Base-by-base conservation (phyloP, 2,888 invertebrate species). In the Pseudococcus jackbeardsleyi region DNA sequence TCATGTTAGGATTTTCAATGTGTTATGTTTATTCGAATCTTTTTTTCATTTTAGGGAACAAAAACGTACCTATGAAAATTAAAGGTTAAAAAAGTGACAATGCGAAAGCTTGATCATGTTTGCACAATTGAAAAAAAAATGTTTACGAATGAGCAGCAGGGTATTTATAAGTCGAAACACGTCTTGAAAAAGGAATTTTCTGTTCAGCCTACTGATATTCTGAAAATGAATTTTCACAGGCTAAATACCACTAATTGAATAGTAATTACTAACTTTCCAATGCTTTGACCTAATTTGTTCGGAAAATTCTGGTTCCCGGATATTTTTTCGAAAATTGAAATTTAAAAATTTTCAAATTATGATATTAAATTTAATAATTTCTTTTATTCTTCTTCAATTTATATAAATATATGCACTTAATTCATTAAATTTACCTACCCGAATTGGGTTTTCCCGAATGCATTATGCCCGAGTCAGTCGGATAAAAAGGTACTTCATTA, bases 161-260 rank as follows among this genome's bases (percentile, higher is more conserved):
- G n/a, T n/a, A n/a, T 72, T 72, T 33, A 72, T 72, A 72, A 72
- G 5, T 72, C 72, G 33, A 72, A 72, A 72, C 72, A 72, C 39
- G 72, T 33, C 39, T 72, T 15, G 22, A 12, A 17, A 64, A 0
- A 33, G 72, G 68, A 72, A 72, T 72, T 72, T 33, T 6, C 17
- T 72, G 33, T 33, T 72, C 12, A 39, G 3, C 6, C 72, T 8
- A 15, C 5, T 0, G 33, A 72, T 72, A 15, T 2, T 3, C 11
- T 33, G 22, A 5, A n/a, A n/a, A 19, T 64, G 64, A 22, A 64
- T 11, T 72, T 72, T 72, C 9, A 0, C 33, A 72, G 68, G 68
- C 68, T 26, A 12, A 22, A 68, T 12, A n/a, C n/a, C 0, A 54
- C n/a, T 54, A 54, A 54, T 54, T 54, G 0, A 50, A n/a, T n/a